Evolutionary conservation across 2,113 vertebrate species (phyloP).

Genomic region (Xiphorhynchus elegans): DNA sequence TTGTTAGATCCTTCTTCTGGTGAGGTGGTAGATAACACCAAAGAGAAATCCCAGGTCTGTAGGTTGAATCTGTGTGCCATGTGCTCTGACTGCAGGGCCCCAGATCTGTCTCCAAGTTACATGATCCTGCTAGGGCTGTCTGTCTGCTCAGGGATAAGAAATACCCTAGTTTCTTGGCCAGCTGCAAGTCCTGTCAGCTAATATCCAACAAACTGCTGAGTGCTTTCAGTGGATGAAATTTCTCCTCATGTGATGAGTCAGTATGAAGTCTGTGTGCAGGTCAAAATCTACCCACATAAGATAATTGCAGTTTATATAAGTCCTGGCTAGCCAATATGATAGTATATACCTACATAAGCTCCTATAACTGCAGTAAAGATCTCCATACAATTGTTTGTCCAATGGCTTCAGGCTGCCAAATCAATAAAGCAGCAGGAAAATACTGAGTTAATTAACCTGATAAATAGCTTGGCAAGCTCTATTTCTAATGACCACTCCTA

Average conservation of each 20-base stretch:
- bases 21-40: not conserved
- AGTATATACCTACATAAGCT: not conserved
- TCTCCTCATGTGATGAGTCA: not conserved
- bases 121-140: not conserved
- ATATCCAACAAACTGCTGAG: not conserved
- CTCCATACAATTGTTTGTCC: not conserved
- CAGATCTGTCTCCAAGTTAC: not conserved
- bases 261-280: not conserved
- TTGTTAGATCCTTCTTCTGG: not conserved
- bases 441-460: constrained; percentile 14
- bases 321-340: not conserved
- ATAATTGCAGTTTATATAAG: not conserved
- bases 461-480: not conserved
- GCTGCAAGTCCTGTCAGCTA: not conserved
- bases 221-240: not conserved
- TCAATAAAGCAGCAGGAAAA: constrained; percentile 9
- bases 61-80: not conserved
- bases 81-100: not conserved
- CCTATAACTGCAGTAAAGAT: not conserved
- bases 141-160: not conserved
- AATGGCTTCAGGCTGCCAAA: not conserved
- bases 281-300: not conserved
- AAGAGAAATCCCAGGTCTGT: not conserved
- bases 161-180: accelerated
- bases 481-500: not conserved